Evolutionary conservation across 1,140 invertebrate genomes (phyloP), one percentile per base, ranked within the genome.

Genomic region (Neuroterus valhalla): DNA sequence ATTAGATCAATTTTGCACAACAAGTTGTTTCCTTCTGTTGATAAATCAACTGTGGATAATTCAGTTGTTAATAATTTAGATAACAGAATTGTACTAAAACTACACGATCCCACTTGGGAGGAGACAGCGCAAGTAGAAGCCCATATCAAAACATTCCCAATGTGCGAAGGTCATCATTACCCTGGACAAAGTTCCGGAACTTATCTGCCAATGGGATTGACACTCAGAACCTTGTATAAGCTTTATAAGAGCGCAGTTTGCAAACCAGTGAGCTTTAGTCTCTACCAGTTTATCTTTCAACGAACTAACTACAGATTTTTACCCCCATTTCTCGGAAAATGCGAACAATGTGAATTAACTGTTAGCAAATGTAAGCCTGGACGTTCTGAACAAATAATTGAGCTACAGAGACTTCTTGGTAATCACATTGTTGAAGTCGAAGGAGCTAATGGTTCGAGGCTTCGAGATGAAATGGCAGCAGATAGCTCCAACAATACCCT

Each of bases 171-270:
- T 8, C 10, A 38, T 38, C 31, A 38, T 8, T 38, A 38, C 31
- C 6, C 55, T 15, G 55, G 31, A 6, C 12, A 8, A 15, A 26
- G 15, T n/a, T 31, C 23, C 14, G 55, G 8, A 38, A 62, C 15
- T n/a, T 62, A 62, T 62, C 31, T 62, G n/a, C 55, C 55, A 62
- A 62, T 26, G 8, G 55, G 55, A 31, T 31, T 62, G n/a, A 62
- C 55, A n/a, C 55, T 62, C 15, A 11, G 31, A 4, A 23, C 14
- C 14, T n/a, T 62, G 55, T 62, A 62, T 31, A 6, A 62, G 26
- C 55, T 62, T n/a, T 62, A 62, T 62, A 31, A 15, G n/a, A 15
- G 14, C 6, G 23, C 26, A 62, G 23, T n/a, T 62, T 14, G 14
- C 2, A 38, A 62, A n/a, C 23, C 26, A 62, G 23, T 62, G 11